A percentile compares a stretch with the other conserved stretches of the same genome.
These are phyloP conservation scores for Elmis aenea DNA, from an alignment of 2,888 invertebrate genomes.

Conservation along the genomic window DNA sequence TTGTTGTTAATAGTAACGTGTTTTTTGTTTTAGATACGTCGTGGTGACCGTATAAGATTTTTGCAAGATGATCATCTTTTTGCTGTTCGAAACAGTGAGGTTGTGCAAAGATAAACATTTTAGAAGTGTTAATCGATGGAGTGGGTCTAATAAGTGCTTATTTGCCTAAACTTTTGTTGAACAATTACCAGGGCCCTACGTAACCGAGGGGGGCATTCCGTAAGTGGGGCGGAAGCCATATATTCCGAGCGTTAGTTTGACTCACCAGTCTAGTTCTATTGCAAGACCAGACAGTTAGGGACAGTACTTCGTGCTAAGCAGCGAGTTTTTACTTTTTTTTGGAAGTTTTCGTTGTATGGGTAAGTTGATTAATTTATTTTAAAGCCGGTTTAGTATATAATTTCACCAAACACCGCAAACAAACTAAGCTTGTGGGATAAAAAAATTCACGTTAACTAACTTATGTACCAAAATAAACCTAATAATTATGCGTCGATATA, in stretches of 20 bases:
- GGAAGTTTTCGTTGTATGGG: conserved; percentile 21
- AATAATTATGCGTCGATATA: too few relatives aligned
- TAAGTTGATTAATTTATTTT: too few relatives aligned
- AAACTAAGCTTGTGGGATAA: too few relatives aligned
- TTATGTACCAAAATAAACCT: too few relatives aligned
- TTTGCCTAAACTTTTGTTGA: conserved; percentile 8
- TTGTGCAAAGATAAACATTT: conserved; percentile 19
- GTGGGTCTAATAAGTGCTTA: conserved; percentile 15
- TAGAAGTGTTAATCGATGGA: conserved; percentile 13
- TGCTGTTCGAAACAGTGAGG: conserved; percentile 15
- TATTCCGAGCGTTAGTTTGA: conserved; percentile 11
- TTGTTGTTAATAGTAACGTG: too few relatives aligned
- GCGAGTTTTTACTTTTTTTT: conserved; percentile 18
- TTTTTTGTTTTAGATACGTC: too few relatives aligned
- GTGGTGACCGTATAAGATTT: neutral
- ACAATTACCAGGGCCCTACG: conserved; percentile 7
- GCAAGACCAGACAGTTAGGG: conserved; percentile 4
- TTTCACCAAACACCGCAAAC: too few relatives aligned
- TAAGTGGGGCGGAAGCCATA: conserved; percentile 17
- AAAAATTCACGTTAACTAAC: too few relatives aligned
- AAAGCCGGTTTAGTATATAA: too few relatives aligned
- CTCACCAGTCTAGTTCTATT: conserved; percentile 10
- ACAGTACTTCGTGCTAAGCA: conserved; percentile 5
- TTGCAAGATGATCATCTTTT: conserved; percentile 16
- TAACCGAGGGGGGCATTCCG: conserved; percentile 11